Evolutionary conservation across 2,888 invertebrate genomes (phyloP).

Genomic region (Elysia crispata): DNA sequence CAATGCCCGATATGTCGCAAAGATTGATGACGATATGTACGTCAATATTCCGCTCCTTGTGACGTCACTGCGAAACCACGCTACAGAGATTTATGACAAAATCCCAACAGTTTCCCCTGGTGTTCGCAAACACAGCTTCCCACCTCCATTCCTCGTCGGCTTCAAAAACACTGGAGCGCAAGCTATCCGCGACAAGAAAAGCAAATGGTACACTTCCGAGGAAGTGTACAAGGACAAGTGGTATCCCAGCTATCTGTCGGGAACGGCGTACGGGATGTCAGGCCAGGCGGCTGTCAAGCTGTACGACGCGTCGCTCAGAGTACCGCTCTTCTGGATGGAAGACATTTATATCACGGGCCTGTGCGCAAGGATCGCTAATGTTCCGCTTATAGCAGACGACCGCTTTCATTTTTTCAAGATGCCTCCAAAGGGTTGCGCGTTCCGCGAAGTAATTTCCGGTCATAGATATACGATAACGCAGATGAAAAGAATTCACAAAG

Average conservation of each 20-base stretch:
- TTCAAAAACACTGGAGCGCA: constrained; percentile 52
- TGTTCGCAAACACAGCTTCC: neutral
- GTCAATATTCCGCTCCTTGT: constrained; percentile 57
- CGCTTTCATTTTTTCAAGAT: constrained; percentile 59
- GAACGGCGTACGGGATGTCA: constrained; percentile 92
- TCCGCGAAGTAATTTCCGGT: constrained; percentile 57
- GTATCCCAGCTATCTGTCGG: constrained; percentile 94
- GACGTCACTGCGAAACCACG: constrained; percentile 44
- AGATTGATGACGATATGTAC: constrained; percentile 73
- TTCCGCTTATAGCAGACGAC: constrained; percentile 73
- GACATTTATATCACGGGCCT: constrained; percentile 95
- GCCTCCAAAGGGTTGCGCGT: constrained; percentile 59
- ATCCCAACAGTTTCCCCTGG: too few relatives aligned
- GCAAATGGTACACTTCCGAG: constrained; percentile 92
- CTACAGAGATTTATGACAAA: constrained; percentile 18
- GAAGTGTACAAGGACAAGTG: constrained; percentile 85
- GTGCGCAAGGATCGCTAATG: constrained; percentile 85
- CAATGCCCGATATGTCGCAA: constrained; percentile 74
- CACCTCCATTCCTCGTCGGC: constrained; percentile 56
- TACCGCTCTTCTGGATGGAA: constrained; percentile 89
- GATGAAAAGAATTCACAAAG: constrained; percentile 54
- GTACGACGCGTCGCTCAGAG: constrained; percentile 84
- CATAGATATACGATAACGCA: constrained; percentile 58
- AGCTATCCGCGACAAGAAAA: constrained; percentile 88
- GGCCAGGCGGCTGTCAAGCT: constrained; percentile 85